Conservation (phyloP, 2,888 invertebrate genomes). For the Schrankia costaestrigalis region DNA sequence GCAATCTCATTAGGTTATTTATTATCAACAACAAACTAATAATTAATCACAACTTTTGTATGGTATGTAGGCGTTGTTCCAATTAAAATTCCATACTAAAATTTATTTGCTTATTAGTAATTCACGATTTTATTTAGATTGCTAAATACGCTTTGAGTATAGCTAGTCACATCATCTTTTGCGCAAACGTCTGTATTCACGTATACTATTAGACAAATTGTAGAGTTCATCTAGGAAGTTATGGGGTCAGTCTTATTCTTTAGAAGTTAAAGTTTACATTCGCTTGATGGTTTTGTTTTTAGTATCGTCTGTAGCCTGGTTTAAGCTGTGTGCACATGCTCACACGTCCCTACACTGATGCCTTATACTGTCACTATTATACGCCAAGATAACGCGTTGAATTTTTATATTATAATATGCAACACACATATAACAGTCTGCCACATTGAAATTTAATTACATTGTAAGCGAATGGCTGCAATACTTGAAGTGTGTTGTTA, state of each 20-base stretch:
- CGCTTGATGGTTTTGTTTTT: constrained; percentile 7
- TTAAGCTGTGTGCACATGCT: constrained; percentile 40
- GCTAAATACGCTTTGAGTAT: constrained; percentile 44
- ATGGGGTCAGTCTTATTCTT: constrained; percentile 7
- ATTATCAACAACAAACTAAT: constrained; percentile 21
- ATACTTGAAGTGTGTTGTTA: constrained; percentile 2
- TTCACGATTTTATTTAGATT: constrained; percentile 38
- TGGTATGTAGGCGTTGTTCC: constrained; percentile 23
- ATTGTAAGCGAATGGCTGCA: constrained; percentile 23
- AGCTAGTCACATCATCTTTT: constrained; percentile 50
- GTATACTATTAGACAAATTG: constrained; percentile 13
- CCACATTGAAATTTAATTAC: constrained; percentile 36
- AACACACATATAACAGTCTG: constrained; percentile 33
- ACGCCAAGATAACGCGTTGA: constrained; percentile 50
- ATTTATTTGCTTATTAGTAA: constrained; percentile 30
- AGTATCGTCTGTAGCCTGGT: constrained; percentile 18
- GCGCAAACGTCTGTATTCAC: constrained; percentile 49
- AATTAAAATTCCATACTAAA: constrained; percentile 29
- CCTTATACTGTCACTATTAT: constrained; percentile 47
- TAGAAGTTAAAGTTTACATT: constrained; percentile 12
- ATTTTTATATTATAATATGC: constrained; percentile 57
- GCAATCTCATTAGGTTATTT: constrained; percentile 14
- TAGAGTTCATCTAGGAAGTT: constrained; percentile 4
- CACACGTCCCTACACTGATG: constrained; percentile 50
- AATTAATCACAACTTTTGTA: constrained; percentile 20